Conservation (phyloP, 2,797 vertebrate species). For the Botia almorhae region DNA sequence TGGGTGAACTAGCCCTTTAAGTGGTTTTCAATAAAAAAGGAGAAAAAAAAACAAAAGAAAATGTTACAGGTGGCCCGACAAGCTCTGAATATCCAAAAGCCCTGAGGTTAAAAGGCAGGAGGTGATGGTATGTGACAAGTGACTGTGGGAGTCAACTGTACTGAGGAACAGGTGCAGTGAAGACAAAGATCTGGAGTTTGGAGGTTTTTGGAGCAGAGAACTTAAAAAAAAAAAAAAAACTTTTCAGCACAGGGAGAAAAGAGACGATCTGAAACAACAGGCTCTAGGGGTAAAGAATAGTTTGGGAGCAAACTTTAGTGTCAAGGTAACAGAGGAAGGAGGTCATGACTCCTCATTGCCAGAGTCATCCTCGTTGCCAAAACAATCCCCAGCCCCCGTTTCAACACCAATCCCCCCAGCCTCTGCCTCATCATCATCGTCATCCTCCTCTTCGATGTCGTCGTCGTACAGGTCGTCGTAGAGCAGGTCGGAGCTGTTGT, state of each 20-base stretch:
- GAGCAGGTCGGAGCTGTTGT: constrained; percentile 98
- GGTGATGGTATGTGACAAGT: constrained; percentile 52
- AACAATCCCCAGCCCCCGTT: constrained; percentile 77
- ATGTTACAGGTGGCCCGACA: constrained; percentile 28
- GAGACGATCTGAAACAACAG: constrained; percentile 42
- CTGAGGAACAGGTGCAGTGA: not conserved
- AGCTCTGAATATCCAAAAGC: constrained; percentile 72
- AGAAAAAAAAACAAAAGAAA: not conserved
- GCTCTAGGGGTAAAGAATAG: constrained; percentile 47
- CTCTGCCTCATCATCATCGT: constrained; percentile 92
- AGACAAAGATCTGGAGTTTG: constrained; percentile 21
- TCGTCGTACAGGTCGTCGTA: constrained; percentile 97
- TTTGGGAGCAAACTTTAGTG: constrained; percentile 55
- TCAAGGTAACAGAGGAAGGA: constrained; percentile 51
- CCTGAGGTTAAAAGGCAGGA: constrained; percentile 82
- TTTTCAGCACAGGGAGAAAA: constrained; percentile 62
- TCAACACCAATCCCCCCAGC: constrained; percentile 85
- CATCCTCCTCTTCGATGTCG: constrained; percentile 94
- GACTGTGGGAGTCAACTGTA: constrained; percentile 8
- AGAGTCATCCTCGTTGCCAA: constrained; percentile 95
- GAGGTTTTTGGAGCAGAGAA: constrained; percentile 21
- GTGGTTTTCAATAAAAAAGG: not conserved
- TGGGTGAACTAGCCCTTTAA: constrained; percentile 13
- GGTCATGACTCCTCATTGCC: constrained; percentile 97
- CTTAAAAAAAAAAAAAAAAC: constrained; percentile 39